Conservation (phyloP, 2,888 invertebrate genomes). For the Mycogona germanica region DNA sequence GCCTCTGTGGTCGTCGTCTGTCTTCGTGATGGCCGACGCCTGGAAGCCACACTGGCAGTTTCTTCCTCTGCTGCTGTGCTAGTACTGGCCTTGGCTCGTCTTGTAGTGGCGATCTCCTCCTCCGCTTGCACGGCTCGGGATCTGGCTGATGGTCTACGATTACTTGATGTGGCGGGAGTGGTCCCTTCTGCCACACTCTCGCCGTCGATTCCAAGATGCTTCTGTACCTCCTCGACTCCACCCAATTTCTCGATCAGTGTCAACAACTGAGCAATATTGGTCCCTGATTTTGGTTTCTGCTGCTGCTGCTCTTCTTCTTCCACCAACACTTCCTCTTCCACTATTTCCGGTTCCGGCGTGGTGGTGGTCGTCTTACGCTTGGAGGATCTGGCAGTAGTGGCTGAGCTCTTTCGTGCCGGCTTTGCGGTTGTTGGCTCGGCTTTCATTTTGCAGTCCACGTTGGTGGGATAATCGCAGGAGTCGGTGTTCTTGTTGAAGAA, state of each 20-base stretch:
- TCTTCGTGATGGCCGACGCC: not conserved
- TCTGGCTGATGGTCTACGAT: not conserved
- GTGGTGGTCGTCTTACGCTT: conserved; percentile 8
- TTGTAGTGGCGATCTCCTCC: not conserved
- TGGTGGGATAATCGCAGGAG: conserved; percentile 82
- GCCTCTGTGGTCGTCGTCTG: conserved; percentile 29
- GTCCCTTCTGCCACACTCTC: not conserved
- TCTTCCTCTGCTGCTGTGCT: not conserved
- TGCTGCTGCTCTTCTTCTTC: conserved; percentile 33
- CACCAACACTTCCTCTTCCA: conserved; percentile 33
- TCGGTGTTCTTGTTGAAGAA: conserved; percentile 85
- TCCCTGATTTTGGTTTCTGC: not conserved
- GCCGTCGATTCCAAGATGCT: conserved; percentile 37
- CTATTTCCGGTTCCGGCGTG: conserved; percentile 19
- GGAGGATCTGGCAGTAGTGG: conserved; percentile 6
- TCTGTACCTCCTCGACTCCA: conserved; percentile 29
- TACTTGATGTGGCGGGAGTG: not conserved
- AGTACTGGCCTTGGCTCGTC: not conserved
- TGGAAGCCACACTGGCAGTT: not conserved
- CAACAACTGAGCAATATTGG: conserved; percentile 24
- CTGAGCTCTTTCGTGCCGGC: not conserved
- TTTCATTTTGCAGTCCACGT: conserved; percentile 47
- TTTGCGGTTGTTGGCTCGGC: conserved; percentile 34
- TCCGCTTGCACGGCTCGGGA: not conserved
- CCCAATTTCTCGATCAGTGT: conserved; percentile 27